Evolutionary conservation across 2,888 invertebrate genomes (phyloP).

Genomic region (Eupithecia subfuscata): DNA sequence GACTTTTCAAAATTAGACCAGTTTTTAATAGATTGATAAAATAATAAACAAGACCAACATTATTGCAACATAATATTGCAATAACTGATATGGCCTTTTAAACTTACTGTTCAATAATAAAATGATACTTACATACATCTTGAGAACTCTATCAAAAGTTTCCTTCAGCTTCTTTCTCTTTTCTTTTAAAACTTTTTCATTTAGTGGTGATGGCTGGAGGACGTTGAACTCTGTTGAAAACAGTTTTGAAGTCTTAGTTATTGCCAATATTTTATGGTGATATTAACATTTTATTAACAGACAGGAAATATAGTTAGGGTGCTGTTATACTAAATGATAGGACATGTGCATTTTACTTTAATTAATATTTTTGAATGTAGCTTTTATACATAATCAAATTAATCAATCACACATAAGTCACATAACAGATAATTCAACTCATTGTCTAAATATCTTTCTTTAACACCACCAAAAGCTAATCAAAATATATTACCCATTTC

Average conservation of each 20-base stretch:
- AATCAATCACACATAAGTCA: no score
- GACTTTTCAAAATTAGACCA: neutral
- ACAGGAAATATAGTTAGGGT: neutral
- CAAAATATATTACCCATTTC: slow-evolving; percentile 92
- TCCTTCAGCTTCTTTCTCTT: slow-evolving; percentile 97
- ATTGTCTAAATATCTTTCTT: neutral
- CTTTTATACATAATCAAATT: neutral
- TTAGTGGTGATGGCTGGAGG: slow-evolving; percentile 95
- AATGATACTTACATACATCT: slow-evolving; percentile 94
- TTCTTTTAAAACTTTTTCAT: slow-evolving; percentile 98
- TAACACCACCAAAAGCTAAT: neutral
- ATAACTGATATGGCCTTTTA: neutral
- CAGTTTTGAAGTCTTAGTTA: neutral
- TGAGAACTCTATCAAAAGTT: slow-evolving; percentile 96
- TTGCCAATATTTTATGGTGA: neutral
- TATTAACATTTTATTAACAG: neutral
- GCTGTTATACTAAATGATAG: neutral
- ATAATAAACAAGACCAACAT: neutral
- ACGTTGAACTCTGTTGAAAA: slow-evolving; percentile 94
- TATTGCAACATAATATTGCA: neutral
- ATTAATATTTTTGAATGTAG: neutral
- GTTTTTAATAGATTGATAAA: neutral
- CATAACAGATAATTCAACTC: neutral
- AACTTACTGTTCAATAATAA: neutral
- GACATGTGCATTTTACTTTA: neutral